Percentiles rank a stretch among this genome's conserved stretches.
Evolutionary conservation across 2,113 vertebrate genomes (phyloP).

Genomic region (Petromus typicus): DNA sequence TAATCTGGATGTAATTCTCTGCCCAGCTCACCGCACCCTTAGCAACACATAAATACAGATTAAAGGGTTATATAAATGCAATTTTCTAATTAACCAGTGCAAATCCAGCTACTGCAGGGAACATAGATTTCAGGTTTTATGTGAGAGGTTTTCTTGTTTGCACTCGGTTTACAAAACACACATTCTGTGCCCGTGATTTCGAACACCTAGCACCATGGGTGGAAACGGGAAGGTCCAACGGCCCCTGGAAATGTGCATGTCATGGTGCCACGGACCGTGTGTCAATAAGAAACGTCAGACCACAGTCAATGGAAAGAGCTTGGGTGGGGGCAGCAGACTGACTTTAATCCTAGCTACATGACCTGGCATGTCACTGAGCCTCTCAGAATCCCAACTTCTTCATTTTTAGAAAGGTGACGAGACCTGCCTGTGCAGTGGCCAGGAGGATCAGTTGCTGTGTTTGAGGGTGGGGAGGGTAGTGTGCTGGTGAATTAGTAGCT

Average conservation of each 20-base stretch:
- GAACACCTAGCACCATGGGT: not conserved
- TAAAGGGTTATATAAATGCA: constrained; percentile 89
- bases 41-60: constrained; percentile 84
- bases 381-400: not conserved
- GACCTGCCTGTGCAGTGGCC: not conserved
- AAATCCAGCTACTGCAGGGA: constrained; percentile 68
- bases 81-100: constrained; percentile 89
- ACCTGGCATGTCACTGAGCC: not conserved
- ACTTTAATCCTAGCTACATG: constrained; percentile 7
- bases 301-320: not conserved
- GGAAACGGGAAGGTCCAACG: not conserved
- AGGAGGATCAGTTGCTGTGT: not conserved
- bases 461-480: not conserved
- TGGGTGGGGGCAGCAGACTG: not conserved
- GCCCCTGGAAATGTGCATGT: not conserved
- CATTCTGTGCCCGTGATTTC: not conserved
- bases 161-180: constrained; percentile 46
- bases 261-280: not conserved
- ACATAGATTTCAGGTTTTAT: constrained; percentile 53
- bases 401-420: not conserved
- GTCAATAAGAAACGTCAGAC: not conserved
- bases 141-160: constrained; percentile 46
- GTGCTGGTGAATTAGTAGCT: too few species aligned
- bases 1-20: constrained; percentile 88
- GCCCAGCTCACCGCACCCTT: constrained; percentile 78